A percentile compares a stretch with the other conserved stretches of the same genome.
These are phyloP conservation scores for Harpagifer antarcticus DNA, from an alignment of 2,797 vertebrate species.

Conservation along the genomic window DNA sequence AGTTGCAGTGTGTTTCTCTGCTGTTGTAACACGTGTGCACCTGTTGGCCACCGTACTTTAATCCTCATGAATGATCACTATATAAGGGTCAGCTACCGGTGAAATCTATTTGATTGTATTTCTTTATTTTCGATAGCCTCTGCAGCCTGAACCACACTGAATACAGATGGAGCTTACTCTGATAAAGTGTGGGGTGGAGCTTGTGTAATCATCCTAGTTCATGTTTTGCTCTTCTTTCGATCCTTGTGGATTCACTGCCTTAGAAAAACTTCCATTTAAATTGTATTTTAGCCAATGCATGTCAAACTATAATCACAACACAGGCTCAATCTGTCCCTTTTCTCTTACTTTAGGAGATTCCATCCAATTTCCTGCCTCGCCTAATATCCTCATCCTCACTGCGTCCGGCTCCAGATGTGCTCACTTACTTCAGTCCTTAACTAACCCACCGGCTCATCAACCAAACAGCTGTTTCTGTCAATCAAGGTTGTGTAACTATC, in stretches of 20 bases:
- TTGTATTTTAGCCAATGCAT: neutral
- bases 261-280: neutral
- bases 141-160: neutral
- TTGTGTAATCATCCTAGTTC: neutral
- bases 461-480: slow-evolving; percentile 15
- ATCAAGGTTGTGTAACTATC: slow-evolving; percentile 53
- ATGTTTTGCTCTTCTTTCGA: neutral
- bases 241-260: neutral
- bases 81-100: neutral
- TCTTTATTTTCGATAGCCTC: neutral
- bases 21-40: too few species aligned
- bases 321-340: slow-evolving; percentile 6
- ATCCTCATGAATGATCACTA: neutral
- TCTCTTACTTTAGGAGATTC: slow-evolving; percentile 9
- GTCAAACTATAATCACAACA: slow-evolving; percentile 10
- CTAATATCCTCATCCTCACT: slow-evolving; percentile 32
- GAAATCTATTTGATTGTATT: neutral
- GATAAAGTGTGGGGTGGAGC: neutral
- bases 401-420: slow-evolving; percentile 52
- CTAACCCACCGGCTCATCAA: neutral
- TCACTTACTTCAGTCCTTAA: slow-evolving; percentile 12
- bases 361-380: slow-evolving; percentile 23
- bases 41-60: too few species aligned
- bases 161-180: neutral
- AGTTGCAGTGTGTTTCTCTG: too few species aligned